Conservation (phyloP, 2,888 invertebrate species). For the Aleiodes alternator region DNA sequence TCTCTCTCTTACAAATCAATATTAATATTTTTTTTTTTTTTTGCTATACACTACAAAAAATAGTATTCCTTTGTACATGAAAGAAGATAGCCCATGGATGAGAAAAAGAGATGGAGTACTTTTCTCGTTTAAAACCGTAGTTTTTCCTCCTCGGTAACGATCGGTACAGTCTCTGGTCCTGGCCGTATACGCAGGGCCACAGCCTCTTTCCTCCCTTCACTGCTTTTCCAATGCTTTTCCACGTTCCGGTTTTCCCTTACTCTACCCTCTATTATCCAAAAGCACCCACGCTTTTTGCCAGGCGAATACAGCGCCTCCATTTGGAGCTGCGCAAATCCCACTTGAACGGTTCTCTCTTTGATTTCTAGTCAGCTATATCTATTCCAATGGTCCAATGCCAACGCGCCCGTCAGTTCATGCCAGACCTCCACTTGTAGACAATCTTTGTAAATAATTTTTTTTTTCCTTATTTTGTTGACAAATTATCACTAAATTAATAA, state of each 20-base stretch:
- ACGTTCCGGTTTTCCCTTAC: slow-evolving; percentile 26
- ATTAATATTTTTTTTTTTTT: neutral
- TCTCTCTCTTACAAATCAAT: neutral
- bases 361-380: neutral
- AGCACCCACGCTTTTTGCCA: slow-evolving; percentile 35
- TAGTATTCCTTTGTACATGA: slow-evolving; percentile 31
- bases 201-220: slow-evolving; percentile 46
- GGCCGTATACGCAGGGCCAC: slow-evolving; percentile 60
- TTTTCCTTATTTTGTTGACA: neutral
- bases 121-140: slow-evolving; percentile 53
- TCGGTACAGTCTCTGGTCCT: slow-evolving; percentile 69
- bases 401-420: slow-evolving; percentile 26
- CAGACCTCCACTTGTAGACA: slow-evolving; percentile 21
- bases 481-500: neutral
- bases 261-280: neutral
- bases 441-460: slow-evolving; percentile 27
- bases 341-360: neutral
- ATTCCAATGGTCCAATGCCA: slow-evolving; percentile 21
- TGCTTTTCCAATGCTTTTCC: slow-evolving; percentile 37
- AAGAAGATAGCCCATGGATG: slow-evolving; percentile 7
- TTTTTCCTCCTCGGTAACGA: slow-evolving; percentile 67
- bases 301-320: slow-evolving; percentile 34
- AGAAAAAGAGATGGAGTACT: slow-evolving; percentile 8
- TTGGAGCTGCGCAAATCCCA: slow-evolving; percentile 44
- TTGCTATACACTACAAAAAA: slow-evolving; percentile 1